Base-by-base conservation (phyloP, 1,140 invertebrate genomes). In the Neodiprion virginianus region DNA sequence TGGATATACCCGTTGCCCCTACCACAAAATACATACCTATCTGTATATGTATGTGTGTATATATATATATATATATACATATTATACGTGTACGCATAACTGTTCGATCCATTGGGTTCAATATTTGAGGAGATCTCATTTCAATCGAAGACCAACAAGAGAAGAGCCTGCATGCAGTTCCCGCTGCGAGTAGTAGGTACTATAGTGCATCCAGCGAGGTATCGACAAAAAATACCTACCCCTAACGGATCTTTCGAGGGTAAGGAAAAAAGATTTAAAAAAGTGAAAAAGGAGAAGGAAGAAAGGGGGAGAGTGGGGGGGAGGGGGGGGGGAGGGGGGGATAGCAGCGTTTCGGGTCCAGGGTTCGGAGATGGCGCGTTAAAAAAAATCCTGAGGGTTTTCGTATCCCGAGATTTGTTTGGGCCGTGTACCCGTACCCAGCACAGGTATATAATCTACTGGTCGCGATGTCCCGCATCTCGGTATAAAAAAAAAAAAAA, bases 201-300 rank as follows among this genome's bases (percentile, higher is more conserved):
- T 40, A 40, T 40, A 40, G 28, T 40, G 28, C 28, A 40, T 40
- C 2, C 28, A 5, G 5, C 28, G 28, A 40, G 28, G 28, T 40
- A 40, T 40, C 28, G 28, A 40, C 28, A 40, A 61, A 61, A 61
- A 12, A 17, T 17, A 17, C n/a, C 53, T 61, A 61, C 53, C 53
- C 53, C 53, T 61, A 61, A 61, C 53, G 53, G 53, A 61, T 61
- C 53, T 61, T 61, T 61, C n/a, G 11, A 61, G 53, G 53, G 53
- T 61, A 61, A 17, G 28, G 28, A 40, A 61, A 61, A 61, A 61
- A 61, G 28, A 40, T 40, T 40, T 40, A 40, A 40, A 40, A 40
- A 40, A 40, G 28, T 40, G 28, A 40, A 74, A 74, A 78, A 80
- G 75, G 72, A 74, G 75, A 73, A 78, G 65, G 53, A 75, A 74